These are phyloP conservation scores for Leptopterna dolabrata DNA, from an alignment of 2,888 invertebrate species.

Conservation along the genomic window DNA sequence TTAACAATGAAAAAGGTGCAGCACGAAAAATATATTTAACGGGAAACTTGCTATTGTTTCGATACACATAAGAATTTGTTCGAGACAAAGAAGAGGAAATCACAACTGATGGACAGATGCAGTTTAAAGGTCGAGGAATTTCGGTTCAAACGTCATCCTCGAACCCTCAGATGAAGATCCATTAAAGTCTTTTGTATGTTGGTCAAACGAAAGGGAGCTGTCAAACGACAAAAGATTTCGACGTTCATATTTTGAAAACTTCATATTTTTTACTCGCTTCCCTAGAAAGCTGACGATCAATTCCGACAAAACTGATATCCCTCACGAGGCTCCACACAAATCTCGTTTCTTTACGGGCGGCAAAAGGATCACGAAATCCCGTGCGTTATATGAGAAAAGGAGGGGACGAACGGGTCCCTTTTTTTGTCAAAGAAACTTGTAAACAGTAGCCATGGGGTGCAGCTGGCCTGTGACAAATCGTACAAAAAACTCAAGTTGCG, in stretches of 20 bases:
- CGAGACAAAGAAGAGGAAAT: too few species aligned
- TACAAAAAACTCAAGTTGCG: constrained; percentile 39
- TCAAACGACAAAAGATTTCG: background rate
- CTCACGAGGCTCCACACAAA: background rate
- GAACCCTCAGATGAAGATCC: too few species aligned
- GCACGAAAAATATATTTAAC: too few species aligned
- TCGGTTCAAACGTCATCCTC: too few species aligned
- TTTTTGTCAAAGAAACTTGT: constrained; percentile 35
- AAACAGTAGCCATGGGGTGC: constrained; percentile 46
- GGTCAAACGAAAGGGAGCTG: background rate
- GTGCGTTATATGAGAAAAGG: constrained; percentile 7
- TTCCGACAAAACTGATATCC: background rate
- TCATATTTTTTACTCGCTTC: background rate
- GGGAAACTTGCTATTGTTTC: too few species aligned
- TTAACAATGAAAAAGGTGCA: too few species aligned
- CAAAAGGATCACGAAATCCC: constrained; percentile 1
- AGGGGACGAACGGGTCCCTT: background rate
- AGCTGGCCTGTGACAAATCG: constrained; percentile 50
- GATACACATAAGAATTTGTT: too few species aligned
- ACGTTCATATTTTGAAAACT: background rate
- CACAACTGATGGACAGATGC: too few species aligned
- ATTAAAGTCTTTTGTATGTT: too few species aligned
- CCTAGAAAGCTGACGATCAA: background rate
- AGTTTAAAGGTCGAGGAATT: too few species aligned
- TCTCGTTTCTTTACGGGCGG: background rate